A percentile compares a stretch with the other conserved stretches of the same genome.
These are phyloP conservation scores for Phenganax marumi DNA, from an alignment of 92 coral and sea anemone genomes.

Conservation along the genomic window DNA sequence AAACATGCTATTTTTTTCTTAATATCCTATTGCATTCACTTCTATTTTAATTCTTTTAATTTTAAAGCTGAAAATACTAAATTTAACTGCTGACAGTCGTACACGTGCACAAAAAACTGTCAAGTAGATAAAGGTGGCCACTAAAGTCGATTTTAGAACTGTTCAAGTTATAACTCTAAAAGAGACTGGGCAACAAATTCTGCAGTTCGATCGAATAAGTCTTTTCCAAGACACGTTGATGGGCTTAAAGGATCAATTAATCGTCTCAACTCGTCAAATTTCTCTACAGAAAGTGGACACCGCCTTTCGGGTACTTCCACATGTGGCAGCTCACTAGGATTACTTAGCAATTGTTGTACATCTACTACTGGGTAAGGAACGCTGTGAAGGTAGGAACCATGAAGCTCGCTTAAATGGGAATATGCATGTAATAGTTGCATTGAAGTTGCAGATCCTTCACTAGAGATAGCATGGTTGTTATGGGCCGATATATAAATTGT, in stretches of 20 bases:
- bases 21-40: no score
- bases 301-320: conserved; percentile 19
- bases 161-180: not conserved
- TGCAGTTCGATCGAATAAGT: not conserved
- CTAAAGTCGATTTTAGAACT: not conserved
- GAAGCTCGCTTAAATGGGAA: conserved; percentile 32
- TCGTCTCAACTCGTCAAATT: conserved; percentile 32
- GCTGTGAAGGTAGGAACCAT: conserved; percentile 24
- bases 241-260: conserved; percentile 10
- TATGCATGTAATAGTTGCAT: conserved; percentile 44
- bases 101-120: no score
- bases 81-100: no score
- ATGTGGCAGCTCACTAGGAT: conserved; percentile 18
- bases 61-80: no score
- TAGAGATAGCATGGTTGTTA: conserved; percentile 43
- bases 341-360: conserved; percentile 27
- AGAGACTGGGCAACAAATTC: not conserved
- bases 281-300: conserved; percentile 24
- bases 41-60: no score
- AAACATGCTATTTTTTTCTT: no score
- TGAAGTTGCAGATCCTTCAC: conserved; percentile 46
- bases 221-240: conserved; percentile 21
- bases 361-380: conserved; percentile 36
- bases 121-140: no score
- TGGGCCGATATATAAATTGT: conserved; percentile 38